Evolutionary conservation across 2,113 vertebrate genomes (phyloP).

Genomic region (Acrocephalus arundinaceus): DNA sequence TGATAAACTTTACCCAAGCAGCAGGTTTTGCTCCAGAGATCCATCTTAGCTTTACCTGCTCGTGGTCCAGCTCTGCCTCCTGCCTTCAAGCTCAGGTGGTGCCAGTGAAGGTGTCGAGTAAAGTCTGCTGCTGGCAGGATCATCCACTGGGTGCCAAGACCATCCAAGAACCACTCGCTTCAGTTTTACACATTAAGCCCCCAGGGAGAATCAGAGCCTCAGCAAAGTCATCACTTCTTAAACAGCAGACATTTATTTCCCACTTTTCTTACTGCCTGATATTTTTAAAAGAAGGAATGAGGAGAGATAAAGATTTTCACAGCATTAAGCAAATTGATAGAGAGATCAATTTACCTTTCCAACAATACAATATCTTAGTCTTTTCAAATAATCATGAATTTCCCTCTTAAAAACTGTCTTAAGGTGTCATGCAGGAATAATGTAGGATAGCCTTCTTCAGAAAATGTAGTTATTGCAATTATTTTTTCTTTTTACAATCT

Average conservation of each 20-base stretch:
- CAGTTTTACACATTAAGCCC: not conserved
- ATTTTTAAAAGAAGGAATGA: not conserved
- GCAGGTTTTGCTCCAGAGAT: not conserved
- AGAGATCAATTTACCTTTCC: not conserved
- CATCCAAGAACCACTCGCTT: not conserved
- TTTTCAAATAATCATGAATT: conserved; percentile 14
- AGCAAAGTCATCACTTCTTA: not conserved
- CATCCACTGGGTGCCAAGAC: fast-evolving
- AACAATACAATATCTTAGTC: not conserved
- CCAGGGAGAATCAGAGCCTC: fast-evolving
- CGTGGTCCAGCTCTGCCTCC: not conserved
- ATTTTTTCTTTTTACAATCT: not conserved
- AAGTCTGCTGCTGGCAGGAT: fast-evolving
- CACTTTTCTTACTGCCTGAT: not conserved
- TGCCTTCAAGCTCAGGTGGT: fast-evolving
- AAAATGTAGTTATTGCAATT: not conserved
- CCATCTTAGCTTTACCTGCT: not conserved
- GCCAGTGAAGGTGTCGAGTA: fast-evolving
- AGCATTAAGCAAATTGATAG: not conserved
- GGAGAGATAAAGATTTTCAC: not conserved
- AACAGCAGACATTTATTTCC: conserved; percentile 5
- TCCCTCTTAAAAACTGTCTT: not conserved
- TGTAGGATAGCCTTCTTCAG: not conserved
- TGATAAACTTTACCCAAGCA: not conserved
- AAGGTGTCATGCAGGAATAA: not conserved